phyloP scores from a whole-genome alignment of 2,888 invertebrate genomes.

The Nymphalis c-album region DNA sequence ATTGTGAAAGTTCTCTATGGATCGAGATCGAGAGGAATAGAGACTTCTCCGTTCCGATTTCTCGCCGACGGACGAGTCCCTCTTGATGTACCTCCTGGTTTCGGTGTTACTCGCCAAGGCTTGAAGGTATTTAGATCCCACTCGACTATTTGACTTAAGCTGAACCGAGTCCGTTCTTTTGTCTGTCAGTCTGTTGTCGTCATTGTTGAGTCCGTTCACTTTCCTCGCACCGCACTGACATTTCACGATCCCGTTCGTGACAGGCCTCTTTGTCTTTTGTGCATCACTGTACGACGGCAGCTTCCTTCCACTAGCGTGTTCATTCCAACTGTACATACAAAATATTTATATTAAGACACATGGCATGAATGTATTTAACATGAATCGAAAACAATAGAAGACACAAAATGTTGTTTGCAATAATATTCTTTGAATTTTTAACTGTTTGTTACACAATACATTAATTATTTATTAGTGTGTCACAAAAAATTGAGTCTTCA shows the following conservation, averaged over 20 bases:
- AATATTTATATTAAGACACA: slow-evolving; percentile 23
- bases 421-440: too few relatives aligned
- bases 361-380: background rate
- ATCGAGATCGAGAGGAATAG: slow-evolving; percentile 70
- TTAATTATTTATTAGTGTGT: too few relatives aligned
- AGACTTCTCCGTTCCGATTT: slow-evolving; percentile 60
- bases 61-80: slow-evolving; percentile 69
- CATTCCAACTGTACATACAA: slow-evolving; percentile 75
- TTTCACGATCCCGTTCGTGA: slow-evolving; percentile 70
- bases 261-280: slow-evolving; percentile 78
- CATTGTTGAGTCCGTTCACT: slow-evolving; percentile 61
- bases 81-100: slow-evolving; percentile 62
- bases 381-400: too few relatives aligned
- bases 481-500: too few relatives aligned
- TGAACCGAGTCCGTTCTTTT: slow-evolving; percentile 59
- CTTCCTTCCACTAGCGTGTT: slow-evolving; percentile 77
- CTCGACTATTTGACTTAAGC: slow-evolving; percentile 71
- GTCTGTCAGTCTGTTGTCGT: slow-evolving; percentile 55
- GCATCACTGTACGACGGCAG: slow-evolving; percentile 79
- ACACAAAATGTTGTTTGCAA: too few relatives aligned
- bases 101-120: slow-evolving; percentile 65
- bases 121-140: slow-evolving; percentile 75
- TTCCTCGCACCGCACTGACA: slow-evolving; percentile 75
- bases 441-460: too few relatives aligned
- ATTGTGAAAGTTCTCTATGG: slow-evolving; percentile 76